Evolutionary conservation across 2,113 vertebrate genomes (phyloP).

Genomic region (Pseudorhombus dupliciocellatus): DNA sequence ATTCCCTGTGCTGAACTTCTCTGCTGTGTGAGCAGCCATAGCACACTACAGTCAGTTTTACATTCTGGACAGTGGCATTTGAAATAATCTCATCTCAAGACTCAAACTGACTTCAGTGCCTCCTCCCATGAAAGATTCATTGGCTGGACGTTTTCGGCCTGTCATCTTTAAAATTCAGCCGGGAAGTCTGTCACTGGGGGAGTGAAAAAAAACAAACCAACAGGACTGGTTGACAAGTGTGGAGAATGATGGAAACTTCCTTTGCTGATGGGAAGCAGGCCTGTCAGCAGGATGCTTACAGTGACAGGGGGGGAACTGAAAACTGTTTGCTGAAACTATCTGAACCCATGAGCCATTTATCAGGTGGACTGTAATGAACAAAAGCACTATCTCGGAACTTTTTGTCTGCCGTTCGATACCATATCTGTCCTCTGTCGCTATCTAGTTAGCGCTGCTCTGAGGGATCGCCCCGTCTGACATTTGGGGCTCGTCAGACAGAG

Average conservation of each 20-base stretch:
- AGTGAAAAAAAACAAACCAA: constrained; percentile 24
- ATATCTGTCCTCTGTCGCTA: constrained; percentile 66
- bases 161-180: constrained; percentile 35
- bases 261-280: constrained; percentile 14
- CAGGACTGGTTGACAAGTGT: constrained; percentile 20
- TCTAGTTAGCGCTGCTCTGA: constrained; percentile 70
- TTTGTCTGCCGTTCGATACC: constrained; percentile 67
- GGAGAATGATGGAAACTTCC: constrained; percentile 43
- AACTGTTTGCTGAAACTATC: constrained; percentile 61
- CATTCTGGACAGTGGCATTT: constrained; percentile 17
- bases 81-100: constrained; percentile 32
- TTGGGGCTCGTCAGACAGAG: constrained; percentile 64
- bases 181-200: constrained; percentile 21
- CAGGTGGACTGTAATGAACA: constrained; percentile 76
- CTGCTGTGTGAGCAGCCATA: neutral
- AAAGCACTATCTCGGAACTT: constrained; percentile 71
- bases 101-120: neutral
- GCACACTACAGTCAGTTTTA: neutral
- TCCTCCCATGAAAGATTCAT: constrained; percentile 33
- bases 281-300: constrained; percentile 11
- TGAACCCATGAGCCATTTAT: constrained; percentile 65
- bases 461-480: constrained; percentile 71
- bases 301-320: constrained; percentile 24
- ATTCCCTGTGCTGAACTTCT: neutral
- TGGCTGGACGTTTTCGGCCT: neutral